These are phyloP conservation scores for Rutilus rutilus DNA, from an alignment of 2,113 vertebrate species.

Conservation along the genomic window DNA sequence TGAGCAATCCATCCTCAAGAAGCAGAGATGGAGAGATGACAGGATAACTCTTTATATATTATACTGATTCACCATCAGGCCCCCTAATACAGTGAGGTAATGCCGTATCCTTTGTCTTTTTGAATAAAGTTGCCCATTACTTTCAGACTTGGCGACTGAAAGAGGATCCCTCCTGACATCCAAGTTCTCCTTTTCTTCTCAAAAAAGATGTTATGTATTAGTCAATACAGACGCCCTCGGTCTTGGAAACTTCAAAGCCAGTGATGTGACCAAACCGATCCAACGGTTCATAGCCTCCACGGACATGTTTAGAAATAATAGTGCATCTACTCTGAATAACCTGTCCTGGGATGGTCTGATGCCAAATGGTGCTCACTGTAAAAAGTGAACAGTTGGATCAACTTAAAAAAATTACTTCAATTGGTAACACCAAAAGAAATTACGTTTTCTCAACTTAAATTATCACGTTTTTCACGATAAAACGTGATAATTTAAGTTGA, in stretches of 20 bases:
- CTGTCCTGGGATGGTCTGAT: background rate
- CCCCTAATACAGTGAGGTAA: slow-evolving; percentile 35
- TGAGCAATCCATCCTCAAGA: slow-evolving; percentile 40
- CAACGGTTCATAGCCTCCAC: background rate
- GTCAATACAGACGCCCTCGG: background rate
- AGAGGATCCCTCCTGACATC: slow-evolving; percentile 32
- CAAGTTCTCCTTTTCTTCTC: background rate
- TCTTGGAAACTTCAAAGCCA: slow-evolving; percentile 18
- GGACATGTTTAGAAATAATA: background rate
- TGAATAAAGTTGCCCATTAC: slow-evolving; percentile 51
- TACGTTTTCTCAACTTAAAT: too few relatives aligned
- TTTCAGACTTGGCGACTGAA: slow-evolving; percentile 31
- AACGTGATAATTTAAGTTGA: too few relatives aligned
- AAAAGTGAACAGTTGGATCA: too few relatives aligned
- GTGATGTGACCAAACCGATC: background rate
- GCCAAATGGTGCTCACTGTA: background rate
- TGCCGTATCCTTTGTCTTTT: slow-evolving; percentile 35
- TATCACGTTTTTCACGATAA: too few relatives aligned
- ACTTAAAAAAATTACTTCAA: too few relatives aligned
- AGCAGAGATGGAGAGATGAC: slow-evolving; percentile 29
- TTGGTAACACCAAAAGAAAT: too few relatives aligned
- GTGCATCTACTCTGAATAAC: background rate
- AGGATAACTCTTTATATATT: slow-evolving; percentile 8
- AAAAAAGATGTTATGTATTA: slow-evolving; percentile 44
- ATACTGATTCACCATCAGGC: slow-evolving; percentile 44